Conservation (phyloP, 2,888 invertebrate species). For the Stratiomys singularior region DNA sequence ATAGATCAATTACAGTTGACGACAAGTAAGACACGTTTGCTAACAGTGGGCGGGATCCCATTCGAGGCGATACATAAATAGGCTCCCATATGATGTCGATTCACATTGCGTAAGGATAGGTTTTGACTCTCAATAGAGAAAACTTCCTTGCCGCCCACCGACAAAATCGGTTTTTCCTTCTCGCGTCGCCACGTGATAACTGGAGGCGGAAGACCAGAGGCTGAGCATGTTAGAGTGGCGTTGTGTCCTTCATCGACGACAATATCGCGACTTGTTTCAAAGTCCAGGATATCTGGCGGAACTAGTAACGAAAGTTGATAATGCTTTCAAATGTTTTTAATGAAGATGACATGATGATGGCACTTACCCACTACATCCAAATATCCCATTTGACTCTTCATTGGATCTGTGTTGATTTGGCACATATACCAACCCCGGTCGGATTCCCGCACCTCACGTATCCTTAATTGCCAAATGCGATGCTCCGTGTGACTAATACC, state of each 20-base stretch:
- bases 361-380: slow-evolving; percentile 83
- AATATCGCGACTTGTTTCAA: slow-evolving; percentile 87
- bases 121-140: slow-evolving; percentile 62
- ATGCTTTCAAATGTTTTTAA: background rate
- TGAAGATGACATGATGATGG: background rate
- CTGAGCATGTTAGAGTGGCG: slow-evolving; percentile 86
- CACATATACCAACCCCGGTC: slow-evolving; percentile 95
- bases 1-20: slow-evolving; percentile 61
- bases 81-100: slow-evolving; percentile 62
- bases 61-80: slow-evolving; percentile 65
- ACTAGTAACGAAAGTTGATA: slow-evolving; percentile 67
- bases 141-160: slow-evolving; percentile 56
- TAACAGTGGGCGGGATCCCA: slow-evolving; percentile 65
- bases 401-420: slow-evolving; percentile 92
- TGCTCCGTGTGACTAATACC: slow-evolving; percentile 86
- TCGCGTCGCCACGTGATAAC: slow-evolving; percentile 89
- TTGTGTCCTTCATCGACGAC: slow-evolving; percentile 87
- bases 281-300: slow-evolving; percentile 87
- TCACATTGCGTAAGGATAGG: slow-evolving; percentile 60
- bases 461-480: slow-evolving; percentile 87
- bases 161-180: slow-evolving; percentile 73
- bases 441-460: slow-evolving; percentile 82
- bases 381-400: slow-evolving; percentile 90
- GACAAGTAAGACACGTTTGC: slow-evolving; percentile 62
- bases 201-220: slow-evolving; percentile 86